phyloP scores from a whole-genome alignment of 2,113 vertebrate genomes.

The Campylomormyrus tamandua region DNA sequence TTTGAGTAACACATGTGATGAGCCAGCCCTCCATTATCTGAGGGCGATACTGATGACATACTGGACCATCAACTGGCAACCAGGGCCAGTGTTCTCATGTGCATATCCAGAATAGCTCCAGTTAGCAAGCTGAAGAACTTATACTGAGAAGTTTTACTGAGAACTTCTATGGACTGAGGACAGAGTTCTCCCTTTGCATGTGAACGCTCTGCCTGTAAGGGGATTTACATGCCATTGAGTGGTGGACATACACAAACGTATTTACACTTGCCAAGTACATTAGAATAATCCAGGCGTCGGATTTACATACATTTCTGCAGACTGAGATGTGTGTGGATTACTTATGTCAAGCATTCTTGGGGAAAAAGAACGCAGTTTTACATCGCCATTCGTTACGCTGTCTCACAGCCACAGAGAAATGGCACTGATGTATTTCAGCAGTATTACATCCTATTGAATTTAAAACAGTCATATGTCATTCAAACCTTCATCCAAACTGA shows the following conservation, averaged over 20 bases:
- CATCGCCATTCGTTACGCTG: background rate
- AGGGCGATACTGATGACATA: background rate
- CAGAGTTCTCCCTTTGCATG: background rate
- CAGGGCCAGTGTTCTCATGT: background rate
- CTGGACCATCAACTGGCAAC: background rate
- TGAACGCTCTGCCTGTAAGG: background rate
- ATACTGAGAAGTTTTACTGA: background rate
- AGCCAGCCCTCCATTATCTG: background rate
- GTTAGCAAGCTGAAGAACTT: background rate
- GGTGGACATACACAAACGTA: background rate
- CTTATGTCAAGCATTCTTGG: background rate
- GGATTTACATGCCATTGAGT: constrained; percentile 10
- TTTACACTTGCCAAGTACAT: constrained; percentile 7
- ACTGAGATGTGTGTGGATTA: background rate
- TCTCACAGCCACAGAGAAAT: background rate
- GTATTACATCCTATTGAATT: background rate
- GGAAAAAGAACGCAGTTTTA: background rate
- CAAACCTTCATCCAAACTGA: background rate
- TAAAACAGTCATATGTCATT: background rate
- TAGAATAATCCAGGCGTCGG: background rate
- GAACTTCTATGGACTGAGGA: background rate
- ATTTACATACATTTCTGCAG: constrained; percentile 6
- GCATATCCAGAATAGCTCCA: too few relatives aligned
- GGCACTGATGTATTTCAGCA: background rate
- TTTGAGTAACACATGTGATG: background rate